These are phyloP conservation scores for Melinopterus prodromus DNA, from an alignment of 2,888 invertebrate species.

Conservation along the genomic window DNA sequence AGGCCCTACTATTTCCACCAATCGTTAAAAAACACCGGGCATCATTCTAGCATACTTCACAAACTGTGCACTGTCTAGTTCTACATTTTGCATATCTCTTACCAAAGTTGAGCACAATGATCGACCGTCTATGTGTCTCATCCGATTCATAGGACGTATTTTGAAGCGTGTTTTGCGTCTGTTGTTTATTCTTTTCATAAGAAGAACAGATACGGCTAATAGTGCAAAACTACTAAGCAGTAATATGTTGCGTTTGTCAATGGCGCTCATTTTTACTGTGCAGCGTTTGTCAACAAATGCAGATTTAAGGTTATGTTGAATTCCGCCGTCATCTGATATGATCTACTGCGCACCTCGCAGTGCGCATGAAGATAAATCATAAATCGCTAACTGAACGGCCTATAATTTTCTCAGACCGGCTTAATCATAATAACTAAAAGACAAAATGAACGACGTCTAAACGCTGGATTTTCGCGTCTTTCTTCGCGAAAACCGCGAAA, in stretches of 20 bases:
- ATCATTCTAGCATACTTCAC: not conserved
- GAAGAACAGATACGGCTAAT: not conserved
- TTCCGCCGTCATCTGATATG: conserved; percentile 20
- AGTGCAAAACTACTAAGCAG: no score
- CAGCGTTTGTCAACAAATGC: no score
- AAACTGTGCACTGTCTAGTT: not conserved
- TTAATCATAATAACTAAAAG: no score
- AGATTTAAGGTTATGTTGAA: no score
- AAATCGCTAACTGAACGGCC: conserved; percentile 16
- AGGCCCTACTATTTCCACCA: conserved; percentile 10
- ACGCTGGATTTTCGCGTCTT: no score
- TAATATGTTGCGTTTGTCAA: no score
- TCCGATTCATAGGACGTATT: not conserved
- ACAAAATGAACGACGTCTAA: no score
- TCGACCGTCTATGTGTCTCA: not conserved
- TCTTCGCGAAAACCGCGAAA: no score
- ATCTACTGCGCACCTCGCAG: no score
- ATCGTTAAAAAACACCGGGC: not conserved
- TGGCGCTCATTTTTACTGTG: no score
- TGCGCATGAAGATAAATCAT: no score
- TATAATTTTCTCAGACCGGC: no score
- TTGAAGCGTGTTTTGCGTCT: not conserved
- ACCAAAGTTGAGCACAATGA: conserved; percentile 8
- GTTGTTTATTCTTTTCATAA: not conserved
- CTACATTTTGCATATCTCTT: not conserved